Percentiles rank a stretch among this genome's conserved stretches.
Evolutionary conservation across 1,140 invertebrate genomes (phyloP).

Genomic region (Saccostrea cuccullata): DNA sequence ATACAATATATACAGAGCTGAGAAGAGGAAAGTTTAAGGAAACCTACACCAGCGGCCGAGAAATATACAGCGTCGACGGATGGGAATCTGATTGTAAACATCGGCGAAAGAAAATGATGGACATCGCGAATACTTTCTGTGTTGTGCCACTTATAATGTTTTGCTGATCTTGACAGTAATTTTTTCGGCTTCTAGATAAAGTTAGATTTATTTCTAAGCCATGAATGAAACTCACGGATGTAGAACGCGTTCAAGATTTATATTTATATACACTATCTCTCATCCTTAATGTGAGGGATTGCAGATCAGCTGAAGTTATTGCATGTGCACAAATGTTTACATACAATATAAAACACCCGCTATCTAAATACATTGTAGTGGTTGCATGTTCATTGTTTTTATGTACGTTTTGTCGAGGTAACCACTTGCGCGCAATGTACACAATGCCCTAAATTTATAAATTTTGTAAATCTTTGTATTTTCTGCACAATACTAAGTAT

Average conservation of each 20-base stretch:
- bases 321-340: conserved; percentile 33
- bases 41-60: not conserved
- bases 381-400: not conserved
- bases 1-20: not conserved
- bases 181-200: not conserved
- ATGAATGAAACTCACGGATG: not conserved
- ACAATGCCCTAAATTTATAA: not conserved
- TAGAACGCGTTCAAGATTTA: not conserved
- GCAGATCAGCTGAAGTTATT: conserved; percentile 2
- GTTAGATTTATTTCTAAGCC: not conserved
- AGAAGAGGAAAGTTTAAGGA: not conserved
- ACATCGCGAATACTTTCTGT: not conserved
- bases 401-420: not conserved
- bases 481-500: too few relatives aligned
- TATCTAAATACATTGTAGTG: not conserved
- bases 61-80: not conserved
- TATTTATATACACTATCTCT: too few relatives aligned
- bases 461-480: not conserved
- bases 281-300: not conserved
- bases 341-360: conserved; percentile 27
- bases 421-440: not conserved
- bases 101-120: not conserved
- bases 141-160: not conserved
- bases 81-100: not conserved
- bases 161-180: conserved; percentile 9